Base-by-base conservation (phyloP, 2,797 vertebrate species). In the Chiroxiphia lanceolata region DNA sequence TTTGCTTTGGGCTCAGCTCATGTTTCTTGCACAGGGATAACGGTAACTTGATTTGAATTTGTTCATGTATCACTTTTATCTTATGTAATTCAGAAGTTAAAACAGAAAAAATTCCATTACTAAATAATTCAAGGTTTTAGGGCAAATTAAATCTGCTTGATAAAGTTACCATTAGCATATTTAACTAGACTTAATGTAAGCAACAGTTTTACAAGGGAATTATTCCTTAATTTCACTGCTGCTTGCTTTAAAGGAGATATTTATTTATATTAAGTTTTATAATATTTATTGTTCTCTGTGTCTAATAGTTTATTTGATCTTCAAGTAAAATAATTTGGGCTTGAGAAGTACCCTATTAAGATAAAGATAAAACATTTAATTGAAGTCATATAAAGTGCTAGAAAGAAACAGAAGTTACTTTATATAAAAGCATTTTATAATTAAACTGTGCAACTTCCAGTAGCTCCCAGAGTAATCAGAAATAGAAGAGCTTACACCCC, bases 231-330 rank as follows among this genome's bases (percentile, higher is more conserved):
- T 87, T 95, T 95, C 29, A 74, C 14, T 80, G 19, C 13, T 87
- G 45, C 40, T 92, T 9, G 5, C 68, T 91, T 89, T 82, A 85
- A 93, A 89, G 45, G 11, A 79, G 33, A 16, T 61, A 91, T 71
- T 90, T 95, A 90, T 93, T 92, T 92, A 70, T 64, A 89, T 31
- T 79, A 77, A 1, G 4, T 42, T 92, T 77, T 60, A 74, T 48
- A 89, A 21, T 87, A 95, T 93, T 92, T 94, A 95, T 89, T 93
- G 29, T 89, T 94, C 60, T 71, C 34, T 64, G 65, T 68, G 60
- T 91, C 78, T 47, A 95, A 83, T 23, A 69, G 84, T 83, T 97
- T 85, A 94, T 83, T 87, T 75, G 64, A 85, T 56, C 45, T 64
- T 68, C 57, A 83, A 94, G 64, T 80, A 89, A 96, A 92, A 61